These are phyloP conservation scores for Acanthosepion pharaonis DNA, from an alignment of 2,888 invertebrate genomes.

Conservation along the genomic window DNA sequence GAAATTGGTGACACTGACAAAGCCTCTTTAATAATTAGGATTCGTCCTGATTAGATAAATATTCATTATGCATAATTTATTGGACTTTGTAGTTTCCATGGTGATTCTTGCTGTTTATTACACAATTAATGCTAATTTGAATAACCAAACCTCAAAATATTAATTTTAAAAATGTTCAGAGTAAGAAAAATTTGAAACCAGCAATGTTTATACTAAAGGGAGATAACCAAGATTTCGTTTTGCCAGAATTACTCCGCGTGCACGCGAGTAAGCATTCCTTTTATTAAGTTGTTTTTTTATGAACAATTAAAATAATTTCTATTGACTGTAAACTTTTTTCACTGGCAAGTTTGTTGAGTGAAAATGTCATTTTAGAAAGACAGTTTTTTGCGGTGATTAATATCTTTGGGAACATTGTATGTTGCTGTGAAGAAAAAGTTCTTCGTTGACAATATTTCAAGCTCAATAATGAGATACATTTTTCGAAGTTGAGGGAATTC, in stretches of 20 bases:
- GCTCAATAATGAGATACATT: not conserved
- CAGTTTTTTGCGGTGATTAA: not conserved
- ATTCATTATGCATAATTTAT: not conserved
- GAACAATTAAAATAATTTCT: not conserved
- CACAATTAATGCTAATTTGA: not conserved
- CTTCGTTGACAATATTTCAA: not conserved
- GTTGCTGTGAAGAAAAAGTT: not conserved
- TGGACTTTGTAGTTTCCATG: not conserved
- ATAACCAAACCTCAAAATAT: not conserved
- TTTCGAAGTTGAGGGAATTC: not conserved
- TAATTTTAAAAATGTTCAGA: not conserved
- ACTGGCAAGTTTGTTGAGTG: not conserved
- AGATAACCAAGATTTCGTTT: not conserved
- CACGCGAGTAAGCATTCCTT: not conserved
- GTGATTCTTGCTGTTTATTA: slow-evolving; percentile 6
- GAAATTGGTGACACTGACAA: not conserved
- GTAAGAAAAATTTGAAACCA: not conserved
- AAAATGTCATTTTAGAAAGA: not conserved
- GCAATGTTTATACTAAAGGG: not conserved
- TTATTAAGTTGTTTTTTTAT: not conserved
- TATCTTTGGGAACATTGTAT: not conserved
- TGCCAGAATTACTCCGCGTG: not conserved
- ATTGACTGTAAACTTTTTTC: not conserved
- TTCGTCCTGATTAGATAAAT: not conserved
- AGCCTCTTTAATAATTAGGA: not conserved